Percentiles rank a stretch among this genome's conserved stretches.
Conservation (phyloP, 1,140 invertebrate genomes). For the Ctenoplectra terminalis region DNA sequence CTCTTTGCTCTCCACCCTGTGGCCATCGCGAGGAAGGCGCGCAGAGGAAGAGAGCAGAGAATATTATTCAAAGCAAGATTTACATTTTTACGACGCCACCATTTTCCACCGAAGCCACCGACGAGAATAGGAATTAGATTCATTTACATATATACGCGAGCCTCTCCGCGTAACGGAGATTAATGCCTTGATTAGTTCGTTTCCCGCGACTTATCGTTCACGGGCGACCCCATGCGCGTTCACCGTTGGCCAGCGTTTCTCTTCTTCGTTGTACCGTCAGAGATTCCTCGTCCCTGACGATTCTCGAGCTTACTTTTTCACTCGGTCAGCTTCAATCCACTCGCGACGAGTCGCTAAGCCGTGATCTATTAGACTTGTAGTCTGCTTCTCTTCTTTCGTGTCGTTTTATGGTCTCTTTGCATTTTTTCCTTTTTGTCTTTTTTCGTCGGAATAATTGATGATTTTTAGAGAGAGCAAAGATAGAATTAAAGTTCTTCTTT, state of each 20-base stretch:
- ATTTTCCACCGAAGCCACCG: conserved; percentile 69
- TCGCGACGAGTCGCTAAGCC: conserved; percentile 16
- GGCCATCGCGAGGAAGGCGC: background rate
- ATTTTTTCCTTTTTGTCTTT: background rate
- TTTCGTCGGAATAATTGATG: background rate
- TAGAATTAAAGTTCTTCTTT: background rate
- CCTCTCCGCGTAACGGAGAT: conserved; percentile 63
- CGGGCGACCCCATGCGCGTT: background rate
- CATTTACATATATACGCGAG: conserved; percentile 74
- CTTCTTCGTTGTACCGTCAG: background rate
- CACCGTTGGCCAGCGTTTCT: background rate
- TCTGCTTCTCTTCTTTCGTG: no score
- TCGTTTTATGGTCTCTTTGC: no score
- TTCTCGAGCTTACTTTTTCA: background rate
- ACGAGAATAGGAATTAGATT: conserved; percentile 74
- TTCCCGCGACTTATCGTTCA: conserved; percentile 65
- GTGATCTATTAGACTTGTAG: conserved; percentile 7
- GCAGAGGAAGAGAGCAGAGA: background rate
- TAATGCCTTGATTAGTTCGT: conserved; percentile 77
- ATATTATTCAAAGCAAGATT: conserved; percentile 76
- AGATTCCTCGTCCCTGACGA: background rate
- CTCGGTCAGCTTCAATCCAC: background rate
- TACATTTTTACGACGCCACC: conserved; percentile 75
- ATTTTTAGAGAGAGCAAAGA: background rate
- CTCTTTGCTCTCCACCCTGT: conserved; percentile 29